Base-by-base conservation (phyloP, 2,113 vertebrate genomes). In the Ondatra zibethicus region DNA sequence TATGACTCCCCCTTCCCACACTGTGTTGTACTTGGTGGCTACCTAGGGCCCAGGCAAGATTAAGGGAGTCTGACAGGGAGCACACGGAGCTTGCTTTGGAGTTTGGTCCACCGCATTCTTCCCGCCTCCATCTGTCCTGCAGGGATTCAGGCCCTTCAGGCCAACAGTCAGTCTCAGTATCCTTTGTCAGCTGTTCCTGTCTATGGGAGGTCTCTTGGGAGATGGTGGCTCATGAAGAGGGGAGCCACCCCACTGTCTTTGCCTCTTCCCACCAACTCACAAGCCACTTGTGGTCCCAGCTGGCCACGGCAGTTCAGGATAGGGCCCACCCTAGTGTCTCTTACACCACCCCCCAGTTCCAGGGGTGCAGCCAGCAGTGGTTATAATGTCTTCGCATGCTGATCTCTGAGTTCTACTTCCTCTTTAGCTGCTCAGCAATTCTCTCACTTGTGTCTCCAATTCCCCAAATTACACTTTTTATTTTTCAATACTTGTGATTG, bases 311-410 rank as follows among this genome's bases (percentile, higher is more conserved):
- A 39, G 77, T n/a, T 70, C 4, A 2, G 4, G 21, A 21, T 23
- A 50, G 9, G 0, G 1, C 10, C 31, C 1, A 1, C 58, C 39
- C 36, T 23, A 29, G 36, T 81, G 68, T 39, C 25, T 1, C 29
- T 21, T 31, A 3, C 17, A n/a, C 11, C 9, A 21, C 3, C 17
- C 17, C 33, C 25, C 13, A 66, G 45, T 73, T 75, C 31, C 1
- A 10, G 8, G 75, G 33, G 5, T 39, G 36, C 33, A 61, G 77
- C 5, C 2, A 12, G 45, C 10, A 1, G 7, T 3, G 70, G 16
- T 7, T 4, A 42, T 1, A 27, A 17, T 36, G 72, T 84, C 29
- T 61, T 61, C 2, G 33, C 50, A 36, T 16, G 70, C 11, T 25
- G 0, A 5, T 65, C 39, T 88, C 91, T 58, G 76, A 47, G 27